These are phyloP conservation scores for Thrips palmi DNA, from an alignment of 1,140 invertebrate genomes.

Conservation along the genomic window DNA sequence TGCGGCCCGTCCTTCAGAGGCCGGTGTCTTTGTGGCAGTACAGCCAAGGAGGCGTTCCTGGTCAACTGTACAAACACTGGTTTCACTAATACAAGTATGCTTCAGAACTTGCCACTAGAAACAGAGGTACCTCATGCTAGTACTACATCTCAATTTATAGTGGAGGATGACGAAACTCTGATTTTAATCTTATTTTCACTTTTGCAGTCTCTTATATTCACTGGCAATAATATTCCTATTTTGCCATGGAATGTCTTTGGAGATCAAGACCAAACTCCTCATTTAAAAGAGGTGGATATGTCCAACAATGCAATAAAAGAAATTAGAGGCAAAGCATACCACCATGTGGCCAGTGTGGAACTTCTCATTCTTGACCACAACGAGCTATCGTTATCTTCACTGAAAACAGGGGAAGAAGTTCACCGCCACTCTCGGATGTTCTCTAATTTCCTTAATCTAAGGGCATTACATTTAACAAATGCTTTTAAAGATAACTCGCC, in stretches of 20 bases:
- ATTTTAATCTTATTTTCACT: slow-evolving; percentile 7
- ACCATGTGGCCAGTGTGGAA: slow-evolving; percentile 49
- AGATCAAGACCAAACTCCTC: slow-evolving; percentile 28
- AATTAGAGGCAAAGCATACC: slow-evolving; percentile 58
- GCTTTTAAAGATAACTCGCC: slow-evolving; percentile 51
- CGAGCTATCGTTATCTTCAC: slow-evolving; percentile 37
- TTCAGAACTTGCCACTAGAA: slow-evolving; percentile 40
- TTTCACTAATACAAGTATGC: slow-evolving; percentile 34
- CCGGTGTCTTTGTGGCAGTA: too few species aligned
- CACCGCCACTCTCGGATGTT: slow-evolving; percentile 54
- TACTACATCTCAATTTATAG: background rate
- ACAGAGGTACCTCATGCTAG: slow-evolving; percentile 30
- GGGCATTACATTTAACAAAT: slow-evolving; percentile 53
- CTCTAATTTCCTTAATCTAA: slow-evolving; percentile 54
- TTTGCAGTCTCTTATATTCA: slow-evolving; percentile 47
- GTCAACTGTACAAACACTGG: slow-evolving; percentile 53
- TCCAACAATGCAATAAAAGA: slow-evolving; percentile 53
- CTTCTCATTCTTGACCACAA: slow-evolving; percentile 59
- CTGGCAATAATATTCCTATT: slow-evolving; percentile 43
- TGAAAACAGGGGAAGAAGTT: too few species aligned
- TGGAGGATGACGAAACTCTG: slow-evolving; percentile 3
- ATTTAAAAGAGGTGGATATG: slow-evolving; percentile 53
- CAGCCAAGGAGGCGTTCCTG: slow-evolving; percentile 33
- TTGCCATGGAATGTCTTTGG: slow-evolving; percentile 58
- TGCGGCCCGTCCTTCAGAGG: too few species aligned